These are phyloP conservation scores for Entomyzon cyanotis DNA, from an alignment of 2,113 vertebrate species.

Conservation along the genomic window DNA sequence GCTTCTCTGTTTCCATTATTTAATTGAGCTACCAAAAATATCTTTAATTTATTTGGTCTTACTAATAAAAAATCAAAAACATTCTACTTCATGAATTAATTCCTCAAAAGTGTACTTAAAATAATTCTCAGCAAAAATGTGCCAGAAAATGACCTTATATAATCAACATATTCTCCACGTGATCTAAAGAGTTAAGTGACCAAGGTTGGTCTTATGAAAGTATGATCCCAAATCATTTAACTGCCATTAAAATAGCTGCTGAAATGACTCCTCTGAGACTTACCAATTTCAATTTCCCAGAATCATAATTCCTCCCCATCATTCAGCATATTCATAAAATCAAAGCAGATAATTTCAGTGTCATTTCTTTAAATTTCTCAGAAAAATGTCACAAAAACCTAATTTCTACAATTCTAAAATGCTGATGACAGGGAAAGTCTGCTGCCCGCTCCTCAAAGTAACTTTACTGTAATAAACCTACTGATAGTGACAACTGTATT, in stretches of 20 bases:
- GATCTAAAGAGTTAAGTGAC: not conserved
- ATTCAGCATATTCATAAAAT: not conserved
- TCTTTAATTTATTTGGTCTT: not conserved
- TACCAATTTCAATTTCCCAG: not conserved
- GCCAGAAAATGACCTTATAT: not conserved
- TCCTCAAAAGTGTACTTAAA: not conserved
- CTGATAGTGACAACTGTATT: not conserved
- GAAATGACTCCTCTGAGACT: not conserved
- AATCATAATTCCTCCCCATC: not conserved
- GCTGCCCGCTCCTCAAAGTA: not conserved
- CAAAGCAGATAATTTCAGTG: not conserved
- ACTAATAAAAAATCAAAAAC: not conserved
- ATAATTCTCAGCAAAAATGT: not conserved
- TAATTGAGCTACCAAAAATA: not conserved
- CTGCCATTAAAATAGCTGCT: not conserved
- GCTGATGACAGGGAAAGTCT: not conserved
- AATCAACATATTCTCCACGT: not conserved
- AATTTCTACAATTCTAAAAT: not conserved
- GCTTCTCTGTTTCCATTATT: not conserved
- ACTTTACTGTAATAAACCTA: not conserved
- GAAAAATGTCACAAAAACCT: not conserved
- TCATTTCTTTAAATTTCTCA: not conserved
- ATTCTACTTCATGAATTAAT: not conserved
- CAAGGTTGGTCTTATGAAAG: not conserved
- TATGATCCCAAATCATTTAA: not conserved